Conservation (phyloP, 2,888 invertebrate genomes). For the Dryobota labecula region DNA sequence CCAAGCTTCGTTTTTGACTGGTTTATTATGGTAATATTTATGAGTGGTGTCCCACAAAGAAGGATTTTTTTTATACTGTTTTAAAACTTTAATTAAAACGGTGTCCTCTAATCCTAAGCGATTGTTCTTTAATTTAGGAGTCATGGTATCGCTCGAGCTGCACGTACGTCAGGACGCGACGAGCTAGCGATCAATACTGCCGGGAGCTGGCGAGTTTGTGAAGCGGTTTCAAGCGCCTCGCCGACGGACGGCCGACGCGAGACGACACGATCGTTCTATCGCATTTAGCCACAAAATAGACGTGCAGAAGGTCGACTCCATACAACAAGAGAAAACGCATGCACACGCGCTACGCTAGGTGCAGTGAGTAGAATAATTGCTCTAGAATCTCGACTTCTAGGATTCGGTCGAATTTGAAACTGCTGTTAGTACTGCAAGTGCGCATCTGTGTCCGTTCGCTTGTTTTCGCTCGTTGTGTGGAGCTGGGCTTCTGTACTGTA, state of each 20-base stretch:
- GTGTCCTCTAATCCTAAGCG: constrained; percentile 31
- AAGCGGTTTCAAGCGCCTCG: constrained; percentile 14
- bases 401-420: not conserved
- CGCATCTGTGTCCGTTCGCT: too few relatives aligned
- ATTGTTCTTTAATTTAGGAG: constrained; percentile 3
- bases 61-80: constrained; percentile 39
- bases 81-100: constrained; percentile 47
- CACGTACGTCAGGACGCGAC: constrained; percentile 4
- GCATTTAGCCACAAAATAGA: not conserved
- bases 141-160: constrained; percentile 13
- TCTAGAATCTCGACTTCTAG: not conserved
- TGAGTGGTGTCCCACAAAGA: constrained; percentile 59
- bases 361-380: not conserved
- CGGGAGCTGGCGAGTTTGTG: not conserved
- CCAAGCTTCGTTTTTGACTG: constrained; percentile 37
- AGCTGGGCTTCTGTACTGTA: not conserved
- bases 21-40: constrained; percentile 46
- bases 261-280: constrained; percentile 26
- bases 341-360: not conserved
- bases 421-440: not conserved
- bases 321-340: not conserved
- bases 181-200: constrained; percentile 41
- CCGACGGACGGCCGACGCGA: constrained; percentile 49
- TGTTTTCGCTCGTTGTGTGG: not conserved
- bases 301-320: not conserved